Evolutionary conservation across 2,113 vertebrate species (phyloP), one percentile per base, ranked within the genome.

Genomic region (Pyxicephalus adspersus): DNA sequence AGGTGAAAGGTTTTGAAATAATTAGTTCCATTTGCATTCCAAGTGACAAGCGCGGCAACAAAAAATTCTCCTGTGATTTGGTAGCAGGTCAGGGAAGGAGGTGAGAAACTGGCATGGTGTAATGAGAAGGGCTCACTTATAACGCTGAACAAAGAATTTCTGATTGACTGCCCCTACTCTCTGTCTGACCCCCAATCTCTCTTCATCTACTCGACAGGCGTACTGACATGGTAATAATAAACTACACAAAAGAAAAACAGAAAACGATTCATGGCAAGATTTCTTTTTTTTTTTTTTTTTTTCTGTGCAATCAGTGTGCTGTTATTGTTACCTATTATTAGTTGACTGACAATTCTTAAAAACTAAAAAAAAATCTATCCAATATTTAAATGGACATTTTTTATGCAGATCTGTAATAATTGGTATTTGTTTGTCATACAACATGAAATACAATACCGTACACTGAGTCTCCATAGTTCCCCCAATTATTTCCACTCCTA

Each of bases 261-360:
- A 34, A n/a, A 75, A 83, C 57, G 67, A 72, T 81, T 34, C 80
- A 83, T 85, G 34, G 76, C 67, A 80, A 65, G 85, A n/a, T 18
- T 23, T n/a, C n/a, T n/a, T n/a, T n/a, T n/a, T n/a, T 7, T 9
- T 26, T 61, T 45, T 75, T 26, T 7, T 9, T 26, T 61, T 45
- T 75, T 26, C 54, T 34, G 9, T 50, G 45, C 16, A 26, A 45
- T 45, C 38, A 45, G 5, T 45, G 38, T 70, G 20, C 4, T 20
- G 8, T 28, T 28, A 22, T n/a, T 71, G 23, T 23, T 60, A 16
- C 71, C 29, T 34, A 31, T 5, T 73, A 73, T 57, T 73, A 31
- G 70, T 31, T 22, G 28, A 20, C 31, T 26, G 31, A n/a, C n/a
- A 38, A 38, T 38, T 38, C 5, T 45, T 45, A 45, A 45, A 45